A percentile compares a stretch with the other conserved stretches of the same genome.
Conservation (phyloP, 1,140 invertebrate species). For the Idris sp. region DNA sequence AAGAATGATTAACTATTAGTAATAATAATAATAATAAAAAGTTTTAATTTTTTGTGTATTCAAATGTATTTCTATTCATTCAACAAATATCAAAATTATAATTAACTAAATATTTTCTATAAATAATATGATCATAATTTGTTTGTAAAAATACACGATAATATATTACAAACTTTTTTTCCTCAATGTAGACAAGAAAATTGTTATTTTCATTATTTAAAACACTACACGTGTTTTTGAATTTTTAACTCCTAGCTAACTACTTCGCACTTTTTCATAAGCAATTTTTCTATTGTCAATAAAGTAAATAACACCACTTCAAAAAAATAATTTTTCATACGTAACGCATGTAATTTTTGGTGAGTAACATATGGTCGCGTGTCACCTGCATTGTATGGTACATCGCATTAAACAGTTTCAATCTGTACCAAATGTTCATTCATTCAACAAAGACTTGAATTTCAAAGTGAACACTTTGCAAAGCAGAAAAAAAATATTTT, state of each 20-base stretch:
- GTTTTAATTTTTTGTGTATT: too few relatives aligned
- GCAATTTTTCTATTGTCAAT: slow-evolving; percentile 28
- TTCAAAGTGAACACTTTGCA: slow-evolving; percentile 11
- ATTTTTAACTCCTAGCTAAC: slow-evolving; percentile 8
- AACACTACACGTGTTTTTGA: slow-evolving; percentile 34
- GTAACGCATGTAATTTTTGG: slow-evolving; percentile 23
- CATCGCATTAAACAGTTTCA: slow-evolving; percentile 12
- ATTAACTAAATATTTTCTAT: too few relatives aligned
- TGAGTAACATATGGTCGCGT: slow-evolving; percentile 26
- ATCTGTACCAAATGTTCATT: slow-evolving; percentile 31
- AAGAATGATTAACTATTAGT: too few relatives aligned
- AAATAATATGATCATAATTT: too few relatives aligned
- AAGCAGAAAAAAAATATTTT: too few relatives aligned
- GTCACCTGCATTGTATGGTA: slow-evolving; percentile 16
- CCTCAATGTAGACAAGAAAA: too few relatives aligned
- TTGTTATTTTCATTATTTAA: slow-evolving; percentile 17
- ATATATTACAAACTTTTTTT: too few relatives aligned
- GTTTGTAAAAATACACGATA: too few relatives aligned
- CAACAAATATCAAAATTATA: too few relatives aligned
- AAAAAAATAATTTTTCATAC: slow-evolving; percentile 33
- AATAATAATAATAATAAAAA: too few relatives aligned
- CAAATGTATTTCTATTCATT: too few relatives aligned
- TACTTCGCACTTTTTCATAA: slow-evolving; percentile 20
- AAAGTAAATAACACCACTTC: slow-evolving; percentile 17
- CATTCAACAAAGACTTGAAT: neutral